phyloP scores from a whole-genome alignment of 92 coral and sea anemone species.

The Parazoanthus swiftii region DNA sequence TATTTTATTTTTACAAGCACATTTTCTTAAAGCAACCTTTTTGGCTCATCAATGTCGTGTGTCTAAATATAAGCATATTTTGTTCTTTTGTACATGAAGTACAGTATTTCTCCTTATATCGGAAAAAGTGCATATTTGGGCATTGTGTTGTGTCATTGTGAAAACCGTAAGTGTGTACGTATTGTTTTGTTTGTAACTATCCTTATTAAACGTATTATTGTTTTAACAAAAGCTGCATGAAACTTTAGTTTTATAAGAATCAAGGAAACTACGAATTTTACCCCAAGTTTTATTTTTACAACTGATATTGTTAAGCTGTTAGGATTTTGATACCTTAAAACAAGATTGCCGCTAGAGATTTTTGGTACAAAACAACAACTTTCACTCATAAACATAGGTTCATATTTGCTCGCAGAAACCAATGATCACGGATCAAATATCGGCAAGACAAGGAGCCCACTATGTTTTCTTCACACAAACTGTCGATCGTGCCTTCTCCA shows the following conservation, averaged over 20 bases:
- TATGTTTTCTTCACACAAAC: background rate
- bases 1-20: too few species aligned
- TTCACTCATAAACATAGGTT: background rate
- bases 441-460: background rate
- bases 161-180: background rate
- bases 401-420: background rate
- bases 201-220: background rate
- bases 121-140: background rate
- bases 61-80: background rate
- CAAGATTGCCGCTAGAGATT: too few species aligned
- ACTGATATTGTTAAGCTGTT: background rate
- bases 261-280: too few species aligned
- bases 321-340: too few species aligned
- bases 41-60: too few species aligned
- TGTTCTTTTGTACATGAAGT: background rate
- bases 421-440: background rate
- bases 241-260: too few species aligned
- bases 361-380: background rate
- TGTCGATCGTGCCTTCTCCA: background rate
- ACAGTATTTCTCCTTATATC: background rate
- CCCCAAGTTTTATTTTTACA: background rate
- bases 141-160: background rate
- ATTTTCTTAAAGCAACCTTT: too few species aligned
- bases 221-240: too few species aligned
- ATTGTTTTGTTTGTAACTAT: background rate